Conservation (phyloP, 2,113 vertebrate genomes). For the Mohoua ochrocephala region DNA sequence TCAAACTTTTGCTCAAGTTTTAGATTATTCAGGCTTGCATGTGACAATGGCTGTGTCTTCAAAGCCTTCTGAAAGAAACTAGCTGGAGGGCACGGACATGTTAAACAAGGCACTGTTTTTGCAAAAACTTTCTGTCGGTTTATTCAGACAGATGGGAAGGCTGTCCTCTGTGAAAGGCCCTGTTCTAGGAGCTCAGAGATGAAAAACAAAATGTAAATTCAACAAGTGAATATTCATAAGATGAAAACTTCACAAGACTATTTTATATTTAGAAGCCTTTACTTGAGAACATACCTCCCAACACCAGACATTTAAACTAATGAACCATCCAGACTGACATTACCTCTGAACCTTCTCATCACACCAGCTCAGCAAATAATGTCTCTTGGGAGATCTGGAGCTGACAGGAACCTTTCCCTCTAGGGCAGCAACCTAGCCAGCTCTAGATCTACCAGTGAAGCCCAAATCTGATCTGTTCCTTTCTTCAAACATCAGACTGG, state of each 20-base stretch:
- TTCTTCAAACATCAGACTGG: background rate
- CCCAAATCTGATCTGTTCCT: background rate
- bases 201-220: conserved; percentile 70
- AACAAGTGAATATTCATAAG: conserved; percentile 68
- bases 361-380: background rate
- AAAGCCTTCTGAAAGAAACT: background rate
- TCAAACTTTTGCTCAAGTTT: background rate
- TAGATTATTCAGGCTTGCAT: background rate
- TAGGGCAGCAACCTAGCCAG: background rate
- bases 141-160: conserved; percentile 38
- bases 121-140: background rate
- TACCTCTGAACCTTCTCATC: background rate
- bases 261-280: conserved; percentile 55
- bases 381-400: background rate
- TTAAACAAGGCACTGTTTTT: background rate
- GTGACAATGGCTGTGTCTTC: background rate
- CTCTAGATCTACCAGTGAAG: background rate
- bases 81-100: background rate
- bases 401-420: background rate
- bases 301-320: conserved; percentile 33
- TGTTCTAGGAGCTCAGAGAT: conserved; percentile 22
- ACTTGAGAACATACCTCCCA: background rate
- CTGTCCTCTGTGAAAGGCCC: background rate
- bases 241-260: conserved; percentile 38
- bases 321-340: background rate